Evolutionary conservation across 92 coral and sea anemone genomes (phyloP), one percentile per base, ranked within the genome.

Genomic region (Porites rus): DNA sequence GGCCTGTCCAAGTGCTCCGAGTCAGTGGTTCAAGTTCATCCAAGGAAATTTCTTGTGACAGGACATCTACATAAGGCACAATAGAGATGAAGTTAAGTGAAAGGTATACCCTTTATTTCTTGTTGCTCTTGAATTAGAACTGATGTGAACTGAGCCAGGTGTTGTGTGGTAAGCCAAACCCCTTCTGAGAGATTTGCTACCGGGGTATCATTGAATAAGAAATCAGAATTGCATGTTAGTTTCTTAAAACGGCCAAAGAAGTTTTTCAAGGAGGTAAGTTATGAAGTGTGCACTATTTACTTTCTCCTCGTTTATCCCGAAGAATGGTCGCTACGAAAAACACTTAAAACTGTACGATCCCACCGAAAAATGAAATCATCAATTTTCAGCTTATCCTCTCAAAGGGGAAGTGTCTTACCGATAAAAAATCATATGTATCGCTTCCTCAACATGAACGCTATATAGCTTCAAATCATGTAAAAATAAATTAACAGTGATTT

Each of bases 231-330:
- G 60, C 10, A 19, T 43, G 46, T 50, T 25, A 4, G n/a, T 53
- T 12, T 10, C 75, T 16, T 8, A 21, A 14, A 22, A 50, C 7
- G 53, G 0, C 46, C 3, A 46, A 52, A 73, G 5, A 50, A 51
- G 28, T 28, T 9, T 51, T 62, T 62, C 21, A n/a, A 62, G 66
- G 17, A n/a, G 7, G 38, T 73, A 50, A 72, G 60, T 73, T 73
- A 18, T 73, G n/a, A 46, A 73, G 77, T 73, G 28, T 72, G 76
- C 8, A 8, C 19, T 73, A 73, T 73, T 73, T 50, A 73, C 61
- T 12, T 73, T 73, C 1, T 6, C 61, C 51, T 18, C 21, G 59
- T 73, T 46, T 0, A 20, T 72, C 21, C 18, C 19, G 7, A 72
- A 72, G 24, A 72, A 72, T 72, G 76, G 59, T 72, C 38, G 21